Base-by-base conservation (phyloP, 2,888 invertebrate genomes). In the Ectemnius lituratus region DNA sequence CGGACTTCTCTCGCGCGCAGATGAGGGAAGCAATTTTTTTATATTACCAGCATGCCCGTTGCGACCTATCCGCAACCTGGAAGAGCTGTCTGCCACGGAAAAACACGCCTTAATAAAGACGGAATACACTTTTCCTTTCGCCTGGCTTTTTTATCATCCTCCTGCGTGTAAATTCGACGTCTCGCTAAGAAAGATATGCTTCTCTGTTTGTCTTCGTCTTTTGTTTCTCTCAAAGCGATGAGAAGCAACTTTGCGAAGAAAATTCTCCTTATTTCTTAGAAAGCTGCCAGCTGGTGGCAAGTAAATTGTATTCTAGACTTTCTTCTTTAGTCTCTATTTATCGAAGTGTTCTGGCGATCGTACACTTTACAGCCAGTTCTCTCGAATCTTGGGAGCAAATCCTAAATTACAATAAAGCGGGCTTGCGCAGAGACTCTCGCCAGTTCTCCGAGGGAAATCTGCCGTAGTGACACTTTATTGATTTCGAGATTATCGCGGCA, bases 401-500 rank as follows among this genome's bases (percentile, higher is more conserved):
- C 75, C 75, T 71, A 84, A 84, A 84, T 86, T 83, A 84, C 75
- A 69, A 73, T 77, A 72, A 76, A 71, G 71, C 75, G 79, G 76
- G 66, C 75, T 76, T 81, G 85, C 86, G 84, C 84, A 81, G 72
- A 70, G 59, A 0, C 37, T 11, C 11, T 37, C 62, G 76, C 68
- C 64, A 67, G 73, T 72, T 56, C 37, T 37, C 62, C 69, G 70
- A 69, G 75, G 72, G 86, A 85, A 84, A 85, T 85, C 82, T 79
- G 84, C 79, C 79, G 79, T 70, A 84, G 79, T 83, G 84, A 86
- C 84, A 85, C 86, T 88, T 88, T 87, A 89, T 89, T 88, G 90
- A 90, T 90, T 88, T 88, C 87, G 84, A 88, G 88, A 89, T 89
- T 89, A 89, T 89, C 87, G 84, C 86, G 84, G 79, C 76, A 80